Base-by-base conservation (phyloP, 2,888 invertebrate genomes). In the Theretra japonica region DNA sequence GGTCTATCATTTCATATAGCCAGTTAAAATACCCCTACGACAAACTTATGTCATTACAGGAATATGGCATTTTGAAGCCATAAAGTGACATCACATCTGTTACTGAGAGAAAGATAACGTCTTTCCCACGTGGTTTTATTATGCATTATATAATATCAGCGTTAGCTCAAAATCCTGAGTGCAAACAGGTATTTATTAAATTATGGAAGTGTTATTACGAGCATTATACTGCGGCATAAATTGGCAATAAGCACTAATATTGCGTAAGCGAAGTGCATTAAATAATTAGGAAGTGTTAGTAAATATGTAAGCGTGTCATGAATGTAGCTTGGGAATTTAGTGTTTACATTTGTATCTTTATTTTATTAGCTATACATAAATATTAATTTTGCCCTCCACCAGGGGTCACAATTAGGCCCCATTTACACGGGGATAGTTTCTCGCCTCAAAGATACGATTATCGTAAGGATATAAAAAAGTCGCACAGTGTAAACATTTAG, bases 221-320 rank as follows among this genome's bases (percentile, higher is more conserved):
- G 8, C 15, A 21, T 48, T 17, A 48, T 65, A 48, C 65, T 30
- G 30, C n/a, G 7, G 30, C 33, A 33, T 19, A 48, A 65, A 65
- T 48, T 65, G 65, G 41, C 48, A 65, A 23, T 48, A 65, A 23
- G 25, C 28, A 19, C 21, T n/a, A 33, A 62, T 41, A 48, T 65
- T 65, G 48, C 41, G 48, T 23, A 65, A 65, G 23, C 17, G 23
- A 65, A 23, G 65, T n/a, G 23, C 11, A 41, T 65, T 65, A 48
- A 48, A 60, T 60, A 60, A 65, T 65, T 65, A 48, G 65, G 65
- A 65, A 48, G 65, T 65, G 48, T 65, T 48, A 15, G 65, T 65
- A 41, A 65, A 65, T 65, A 65, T 48, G 65, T 65, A 65, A 48
- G 48, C 48, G n/a, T 60, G 60, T 60, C n/a, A 33, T 33, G 48